Base-by-base conservation (phyloP, 2,797 vertebrate genomes). In the Peromyscus melanophrys region DNA sequence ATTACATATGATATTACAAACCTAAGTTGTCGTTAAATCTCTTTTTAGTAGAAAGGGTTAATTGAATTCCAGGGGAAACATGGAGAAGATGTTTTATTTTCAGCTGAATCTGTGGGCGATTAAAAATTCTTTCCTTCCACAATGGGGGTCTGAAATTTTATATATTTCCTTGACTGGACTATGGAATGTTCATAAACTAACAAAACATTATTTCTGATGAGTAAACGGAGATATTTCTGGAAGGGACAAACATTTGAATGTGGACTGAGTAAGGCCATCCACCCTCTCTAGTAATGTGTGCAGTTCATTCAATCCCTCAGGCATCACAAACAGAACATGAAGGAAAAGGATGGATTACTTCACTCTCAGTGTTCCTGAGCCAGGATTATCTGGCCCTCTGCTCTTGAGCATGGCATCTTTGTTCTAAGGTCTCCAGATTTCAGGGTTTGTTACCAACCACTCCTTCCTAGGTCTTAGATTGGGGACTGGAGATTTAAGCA, bases 241-340 rank as follows among this genome's bases (percentile, higher is more conserved):
- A 87, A n/a, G 10, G 46, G 9, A 46, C 34, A 4, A 11, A 4
- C 65, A 34, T 57, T 52, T 49, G 37, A 75, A 27, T 65, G 2
- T 17, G 49, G 14, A n/a, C 1, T 21, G 12, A 14, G 6, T 37
- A 14, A 37, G 55, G 55, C 21, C 7, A 87, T 3, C 6, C 13
- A 21, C 9, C 16, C 7, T 85, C 21, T 21, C 17, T 76, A 17
- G 7, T 37, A 17, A 25, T 6, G 27, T 23, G 19, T 4, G 2
- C 4, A 13, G 52, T 6, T 71, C 29, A 17, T n/a, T 67, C 0
- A 9, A 7, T 19, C 23, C 8, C 16, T 43, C 0, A 4, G n/a
- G 19, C 21, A 57, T 27, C 2, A 1, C 11, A 21, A 0, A 6
- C 8, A 46, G 55, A 57, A 12, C 11, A 43, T 23, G 14, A 61